Conservation (phyloP, 2,797 vertebrate genomes). For the Parauchenoglanis punctatus region DNA sequence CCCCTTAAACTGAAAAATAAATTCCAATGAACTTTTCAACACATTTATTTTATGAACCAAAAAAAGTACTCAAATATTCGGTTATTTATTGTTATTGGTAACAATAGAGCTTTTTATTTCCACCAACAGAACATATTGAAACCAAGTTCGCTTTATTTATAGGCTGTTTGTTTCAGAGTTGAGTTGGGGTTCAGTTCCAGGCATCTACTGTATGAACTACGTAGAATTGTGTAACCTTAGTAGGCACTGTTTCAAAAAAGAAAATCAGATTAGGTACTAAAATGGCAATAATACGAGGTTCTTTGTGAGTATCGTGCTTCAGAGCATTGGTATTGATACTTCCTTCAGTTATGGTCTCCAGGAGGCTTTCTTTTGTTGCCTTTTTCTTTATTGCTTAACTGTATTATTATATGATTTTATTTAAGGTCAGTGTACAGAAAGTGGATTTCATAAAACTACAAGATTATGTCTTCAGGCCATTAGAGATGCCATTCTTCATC, state of each 20-base stretch:
- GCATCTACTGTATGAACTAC: background rate
- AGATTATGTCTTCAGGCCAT: slow-evolving; percentile 77
- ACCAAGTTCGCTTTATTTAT: background rate
- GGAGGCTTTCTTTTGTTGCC: background rate
- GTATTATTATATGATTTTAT: background rate
- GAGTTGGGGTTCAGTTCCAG: background rate
- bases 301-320: background rate
- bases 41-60: too few relatives aligned
- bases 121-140: too few relatives aligned
- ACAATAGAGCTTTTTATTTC: too few relatives aligned
- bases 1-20: too few relatives aligned
- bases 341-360: background rate
- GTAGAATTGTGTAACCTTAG: too few relatives aligned
- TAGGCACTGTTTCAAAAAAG: too few relatives aligned
- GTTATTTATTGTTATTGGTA: too few relatives aligned
- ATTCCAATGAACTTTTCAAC: too few relatives aligned
- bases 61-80: too few relatives aligned
- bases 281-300: background rate
- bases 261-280: background rate
- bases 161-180: background rate
- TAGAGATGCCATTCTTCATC: slow-evolving; percentile 82
- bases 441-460: slow-evolving; percentile 74
- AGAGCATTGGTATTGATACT: background rate
- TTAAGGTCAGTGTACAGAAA: slow-evolving; percentile 56
- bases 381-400: background rate